Evolutionary conservation across 2,888 invertebrate species (phyloP), one percentile per base, ranked within the genome.

Genomic region (Acronicta aceris): DNA sequence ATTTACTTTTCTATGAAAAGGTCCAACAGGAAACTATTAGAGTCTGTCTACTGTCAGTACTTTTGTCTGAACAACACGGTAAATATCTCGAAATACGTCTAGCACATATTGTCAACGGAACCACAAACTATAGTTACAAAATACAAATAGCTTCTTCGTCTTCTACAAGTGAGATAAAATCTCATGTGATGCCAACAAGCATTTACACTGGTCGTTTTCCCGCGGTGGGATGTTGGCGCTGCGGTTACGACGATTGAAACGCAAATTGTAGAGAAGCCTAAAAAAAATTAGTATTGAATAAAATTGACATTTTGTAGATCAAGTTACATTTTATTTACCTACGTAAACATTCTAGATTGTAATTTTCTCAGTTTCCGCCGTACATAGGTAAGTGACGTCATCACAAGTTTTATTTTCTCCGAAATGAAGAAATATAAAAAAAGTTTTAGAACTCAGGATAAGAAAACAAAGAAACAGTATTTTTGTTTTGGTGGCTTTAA

Each of bases 141-240:
- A 4, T 21, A 48, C 48, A 48, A 57, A 40, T 13, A 40, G 30
- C 27, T 52, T 55, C 30, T 45, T 59, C 48, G 58, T 55, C 27
- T 46, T 50, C 38, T 13, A 13, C 10, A 15, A 59, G 15, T 49
- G 17, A 53, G 49, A 74, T 71, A 60, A 64, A 66, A 68, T 60
- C 56, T 73, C 17, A 59, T 69, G 62, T 63, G 60, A 62, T 43
- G 50, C 56, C 54, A 64, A 51, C 47, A 54, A 60, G 17, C 56
- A 71, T 71, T 64, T 62, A 67, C 61, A 64, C 50, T 48, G 58
- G 69, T 65, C 58, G 66, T 71, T 59, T 48, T 36, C 57, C 43
- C 56, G 43, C 15, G 33, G 9, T 42, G 50, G 48, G 53, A 38
- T 47, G 40, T 45, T 50, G 49, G 45, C 46, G 49, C 40, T 25